Conservation (phyloP, 2,113 vertebrate species). For the Cairina moschata region DNA sequence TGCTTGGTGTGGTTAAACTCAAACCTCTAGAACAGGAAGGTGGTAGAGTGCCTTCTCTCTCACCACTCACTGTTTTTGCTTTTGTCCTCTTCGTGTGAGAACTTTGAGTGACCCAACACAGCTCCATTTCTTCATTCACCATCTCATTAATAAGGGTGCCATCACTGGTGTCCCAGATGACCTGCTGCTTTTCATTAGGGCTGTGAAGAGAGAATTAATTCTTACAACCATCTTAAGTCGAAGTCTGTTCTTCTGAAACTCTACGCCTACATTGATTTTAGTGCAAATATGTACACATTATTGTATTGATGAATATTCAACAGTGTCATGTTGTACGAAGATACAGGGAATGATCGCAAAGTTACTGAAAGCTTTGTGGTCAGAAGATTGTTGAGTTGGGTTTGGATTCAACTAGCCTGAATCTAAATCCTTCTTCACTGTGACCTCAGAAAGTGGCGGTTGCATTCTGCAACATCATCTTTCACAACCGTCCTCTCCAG, state of each 20-base stretch:
- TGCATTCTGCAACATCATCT: not conserved
- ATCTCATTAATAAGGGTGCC: not conserved
- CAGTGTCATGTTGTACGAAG: not conserved
- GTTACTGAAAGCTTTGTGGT: not conserved
- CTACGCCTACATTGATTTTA: not conserved
- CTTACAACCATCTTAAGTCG: not conserved
- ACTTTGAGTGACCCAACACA: not conserved
- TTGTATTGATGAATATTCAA: not conserved
- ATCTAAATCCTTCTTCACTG: not conserved
- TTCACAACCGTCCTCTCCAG: not conserved
- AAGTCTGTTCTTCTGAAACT: not conserved
- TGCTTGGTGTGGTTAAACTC: not conserved
- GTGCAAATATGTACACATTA: not conserved
- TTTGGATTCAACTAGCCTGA: not conserved
- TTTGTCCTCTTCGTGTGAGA: not conserved
- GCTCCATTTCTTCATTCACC: not conserved
- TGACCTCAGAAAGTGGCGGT: rapidly evolving
- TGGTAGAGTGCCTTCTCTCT: not conserved
- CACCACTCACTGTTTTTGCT: not conserved
- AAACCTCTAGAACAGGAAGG: not conserved
- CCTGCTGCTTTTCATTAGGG: not conserved
- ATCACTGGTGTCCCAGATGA: not conserved
- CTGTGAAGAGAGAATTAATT: not conserved
- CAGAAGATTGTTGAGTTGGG: not conserved
- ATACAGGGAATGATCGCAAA: not conserved